Conservation (phyloP, 2,797 vertebrate genomes). For the Neosilurus mollespiculum region DNA sequence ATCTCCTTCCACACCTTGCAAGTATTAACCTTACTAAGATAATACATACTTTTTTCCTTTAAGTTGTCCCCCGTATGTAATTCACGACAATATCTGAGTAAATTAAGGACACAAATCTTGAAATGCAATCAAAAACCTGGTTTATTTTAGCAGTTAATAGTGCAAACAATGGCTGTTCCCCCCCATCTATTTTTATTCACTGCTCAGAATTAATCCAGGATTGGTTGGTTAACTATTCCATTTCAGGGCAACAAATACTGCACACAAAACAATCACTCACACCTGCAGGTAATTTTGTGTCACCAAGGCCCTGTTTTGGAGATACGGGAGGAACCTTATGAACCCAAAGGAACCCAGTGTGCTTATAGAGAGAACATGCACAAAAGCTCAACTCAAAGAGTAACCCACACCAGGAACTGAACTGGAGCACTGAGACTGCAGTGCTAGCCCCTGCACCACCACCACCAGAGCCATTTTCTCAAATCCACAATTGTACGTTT, state of each 20-base stretch:
- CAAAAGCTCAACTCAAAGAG: neutral
- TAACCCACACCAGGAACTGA: neutral
- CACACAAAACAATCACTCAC: neutral
- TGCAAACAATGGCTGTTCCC: neutral
- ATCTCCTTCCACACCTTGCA: neutral
- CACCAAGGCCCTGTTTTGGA: neutral
- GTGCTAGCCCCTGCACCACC: neutral
- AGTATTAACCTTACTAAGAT: neutral
- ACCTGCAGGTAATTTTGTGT: neutral
- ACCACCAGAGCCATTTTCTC: neutral
- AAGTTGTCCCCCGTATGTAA: neutral
- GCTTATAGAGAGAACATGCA: neutral
- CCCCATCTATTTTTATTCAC: neutral
- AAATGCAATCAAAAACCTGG: conserved; percentile 1
- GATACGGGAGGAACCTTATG: no score
- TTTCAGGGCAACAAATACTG: no score
- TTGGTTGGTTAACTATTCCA: neutral
- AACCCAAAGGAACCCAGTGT: neutral
- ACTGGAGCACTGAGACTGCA: neutral
- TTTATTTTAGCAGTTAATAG: neutral
- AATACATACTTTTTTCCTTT: neutral
- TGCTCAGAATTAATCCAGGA: neutral
- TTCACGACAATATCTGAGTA: neutral
- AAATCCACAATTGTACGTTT: neutral
- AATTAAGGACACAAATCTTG: neutral